Base-by-base conservation (phyloP, 2,888 invertebrate species). In the Phengaris alcon region DNA sequence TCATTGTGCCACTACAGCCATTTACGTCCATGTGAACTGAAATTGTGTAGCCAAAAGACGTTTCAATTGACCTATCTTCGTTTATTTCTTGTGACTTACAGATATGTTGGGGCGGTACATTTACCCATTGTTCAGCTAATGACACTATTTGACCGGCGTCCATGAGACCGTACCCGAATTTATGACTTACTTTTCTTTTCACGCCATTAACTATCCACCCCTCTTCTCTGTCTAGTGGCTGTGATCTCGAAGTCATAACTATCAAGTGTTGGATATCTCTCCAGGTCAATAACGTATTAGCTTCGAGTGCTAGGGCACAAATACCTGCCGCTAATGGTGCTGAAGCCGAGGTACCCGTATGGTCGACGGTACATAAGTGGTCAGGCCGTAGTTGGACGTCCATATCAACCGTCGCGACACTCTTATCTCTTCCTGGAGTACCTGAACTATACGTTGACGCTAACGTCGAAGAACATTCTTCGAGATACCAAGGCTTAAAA, bases 111-210 rank as follows among this genome's bases (percentile, higher is more conserved):
- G 97, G 96, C 10, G 99, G 99, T 70, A 98, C 98, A 73, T 96
- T 96, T 59, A 95, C 96, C 99, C 99, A 99, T 86, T 97, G 96
- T 88, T 97, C 97, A 8, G 99, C 99, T 83, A 98, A 92, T 76
- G 95, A 95, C 35, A 99, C 99, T 96, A 99, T 96, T 74, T 97
- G 97, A 54, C 96, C 97, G 22, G 98, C 99, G 91, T 99, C 99
- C 98, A 99, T 99, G 82, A 99, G 91, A n/a, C 99, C 99, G 88
- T 99, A 99, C 68, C 99, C 99, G 87, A 99, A 99, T 92, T 98
- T 98, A 90, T 99, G 98, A 85, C 98, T 98, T 77, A 98, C 98
- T 95, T 97, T 97, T 83, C 98, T 95, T 84, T 98, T 97, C 44
- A 98, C 97, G 5, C 98, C 99, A 86, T 99, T 99, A 68, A 96